A percentile compares a stretch with the other conserved stretches of the same genome.
These are phyloP conservation scores for Acipenser transmontanus DNA, from an alignment of 2,797 vertebrate species.

Conservation along the genomic window DNA sequence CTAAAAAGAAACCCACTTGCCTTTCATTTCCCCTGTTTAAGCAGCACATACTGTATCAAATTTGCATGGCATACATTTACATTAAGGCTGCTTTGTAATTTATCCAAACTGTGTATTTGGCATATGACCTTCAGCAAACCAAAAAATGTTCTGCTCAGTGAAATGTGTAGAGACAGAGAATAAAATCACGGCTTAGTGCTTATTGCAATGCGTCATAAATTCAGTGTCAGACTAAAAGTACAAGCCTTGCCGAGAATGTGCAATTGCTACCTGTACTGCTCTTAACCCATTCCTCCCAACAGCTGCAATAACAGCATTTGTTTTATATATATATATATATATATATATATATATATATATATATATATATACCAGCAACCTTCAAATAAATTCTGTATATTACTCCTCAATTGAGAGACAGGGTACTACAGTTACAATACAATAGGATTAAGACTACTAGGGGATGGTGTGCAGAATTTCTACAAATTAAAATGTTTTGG, in stretches of 20 bases:
- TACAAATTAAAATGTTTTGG: no score
- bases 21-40: no score
- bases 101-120: slow-evolving; percentile 30
- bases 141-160: slow-evolving; percentile 1
- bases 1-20: no score
- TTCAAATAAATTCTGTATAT: no score
- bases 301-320: not conserved
- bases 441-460: no score
- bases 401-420: no score
- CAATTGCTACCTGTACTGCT: slow-evolving; percentile 2
- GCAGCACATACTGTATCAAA: no score
- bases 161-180: slow-evolving; percentile 31
- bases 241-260: slow-evolving; percentile 18
- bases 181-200: slow-evolving; percentile 35
- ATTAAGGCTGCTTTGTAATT: slow-evolving; percentile 34
- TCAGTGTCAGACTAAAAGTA: slow-evolving; percentile 36
- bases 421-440: no score
- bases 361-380: no score
- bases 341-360: no score
- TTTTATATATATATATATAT: no score
- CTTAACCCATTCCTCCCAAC: slow-evolving; percentile 19
- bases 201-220: slow-evolving; percentile 35
- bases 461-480: no score
- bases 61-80: not conserved
- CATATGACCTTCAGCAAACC: slow-evolving; percentile 23